Evolutionary conservation across 2,888 invertebrate genomes (phyloP), one percentile per base, ranked within the genome.

Genomic region (Drosophila putrida): DNA sequence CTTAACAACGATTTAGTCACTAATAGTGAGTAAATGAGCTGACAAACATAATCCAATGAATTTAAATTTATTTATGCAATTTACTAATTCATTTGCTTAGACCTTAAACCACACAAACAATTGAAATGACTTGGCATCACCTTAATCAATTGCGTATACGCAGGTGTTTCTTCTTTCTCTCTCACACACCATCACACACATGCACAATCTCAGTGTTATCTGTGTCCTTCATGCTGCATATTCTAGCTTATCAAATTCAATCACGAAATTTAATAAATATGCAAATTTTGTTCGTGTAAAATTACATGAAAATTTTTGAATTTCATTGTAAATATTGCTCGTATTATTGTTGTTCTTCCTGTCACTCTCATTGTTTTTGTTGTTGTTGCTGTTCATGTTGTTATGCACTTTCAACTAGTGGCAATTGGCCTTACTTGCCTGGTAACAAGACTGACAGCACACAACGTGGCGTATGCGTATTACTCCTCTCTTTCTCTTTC

Each of bases 181-280:
- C 10, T 43, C 55, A 55, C 35, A n/a, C 38, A 35, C 39, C 20
- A 33, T n/a, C 9, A 36, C 36, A 44, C 20, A 54, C 51, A 51
- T 25, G 10, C n/a, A 33, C 39, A 36, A 15, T 28, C 55, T 50
- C 50, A 31, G 36, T 60, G 51, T 46, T 50, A 53, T 67, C 57
- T 44, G 36, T 13, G 20, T 49, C 27, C 39, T 55, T 46, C 57
- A 33, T 41, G 28, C 10, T 59, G 62, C 44, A 43, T 15, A 55
- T 66, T 49, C 59, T 38, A 65, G 62, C 44, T 71, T 73, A 86
- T 83, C 83, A 68, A 73, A 73, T 78, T 71, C 78, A 83, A 86
- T 86, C 83, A 67, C 50, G 69, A 73, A 88, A 83, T 86, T 82
- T 80, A 88, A 83, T 83, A 83, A 88, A 86, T 78, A 88, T 88